Evolutionary conservation across 2,113 vertebrate species (phyloP).

Genomic region (Anseranas semipalmata): DNA sequence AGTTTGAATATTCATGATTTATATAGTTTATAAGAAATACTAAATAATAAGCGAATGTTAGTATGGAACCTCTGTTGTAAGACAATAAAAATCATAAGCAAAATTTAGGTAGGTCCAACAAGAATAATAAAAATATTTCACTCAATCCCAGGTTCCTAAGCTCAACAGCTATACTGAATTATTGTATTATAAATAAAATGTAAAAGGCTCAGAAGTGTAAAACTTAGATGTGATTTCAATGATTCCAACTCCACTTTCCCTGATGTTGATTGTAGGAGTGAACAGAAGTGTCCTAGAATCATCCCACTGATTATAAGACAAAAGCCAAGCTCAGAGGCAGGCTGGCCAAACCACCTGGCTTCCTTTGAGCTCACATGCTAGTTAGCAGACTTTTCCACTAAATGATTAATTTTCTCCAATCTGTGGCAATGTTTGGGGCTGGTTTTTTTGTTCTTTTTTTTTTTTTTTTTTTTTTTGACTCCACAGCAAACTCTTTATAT

Average conservation of each 20-base stretch:
- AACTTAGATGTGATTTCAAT: background rate
- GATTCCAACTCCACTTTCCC: background rate
- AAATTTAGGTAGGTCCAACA: background rate
- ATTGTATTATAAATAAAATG: background rate
- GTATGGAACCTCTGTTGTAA: background rate
- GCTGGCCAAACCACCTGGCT: background rate
- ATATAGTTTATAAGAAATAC: background rate
- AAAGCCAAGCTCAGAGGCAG: background rate
- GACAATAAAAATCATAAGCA: background rate
- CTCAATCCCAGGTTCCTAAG: background rate
- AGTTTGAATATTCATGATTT: background rate
- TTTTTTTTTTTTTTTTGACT: no score
- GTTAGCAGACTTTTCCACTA: background rate
- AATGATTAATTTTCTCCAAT: background rate
- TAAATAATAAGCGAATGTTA: background rate
- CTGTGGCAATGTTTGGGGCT: background rate
- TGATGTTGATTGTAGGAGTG: background rate
- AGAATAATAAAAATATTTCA: background rate
- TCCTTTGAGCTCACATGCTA: background rate
- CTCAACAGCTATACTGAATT: background rate
- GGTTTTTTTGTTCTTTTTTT: background rate
- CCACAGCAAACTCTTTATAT: background rate
- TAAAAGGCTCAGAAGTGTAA: background rate
- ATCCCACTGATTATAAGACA: background rate
- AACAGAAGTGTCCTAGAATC: background rate